A percentile compares a stretch with the other conserved stretches of the same genome.
phyloP scores from a whole-genome alignment of 2,888 invertebrate genomes.

The Tenodera sinensis region DNA sequence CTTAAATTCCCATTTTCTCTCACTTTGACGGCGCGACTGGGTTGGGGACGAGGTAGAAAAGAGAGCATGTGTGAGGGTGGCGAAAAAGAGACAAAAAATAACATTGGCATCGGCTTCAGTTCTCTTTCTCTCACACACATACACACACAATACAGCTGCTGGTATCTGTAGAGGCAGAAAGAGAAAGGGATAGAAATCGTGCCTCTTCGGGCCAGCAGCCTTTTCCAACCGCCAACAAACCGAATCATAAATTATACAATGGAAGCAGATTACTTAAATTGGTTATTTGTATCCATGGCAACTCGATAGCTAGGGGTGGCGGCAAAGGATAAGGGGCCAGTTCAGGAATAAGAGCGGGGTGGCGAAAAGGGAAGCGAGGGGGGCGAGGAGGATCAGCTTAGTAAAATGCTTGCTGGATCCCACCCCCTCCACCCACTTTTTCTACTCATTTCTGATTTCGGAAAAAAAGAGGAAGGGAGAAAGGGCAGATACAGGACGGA shows the following conservation, averaged over 20 bases:
- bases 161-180: not conserved
- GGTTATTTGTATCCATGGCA: conserved; percentile 31
- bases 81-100: conserved; percentile 16
- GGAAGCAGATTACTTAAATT: conserved; percentile 32
- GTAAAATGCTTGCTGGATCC: conserved; percentile 17
- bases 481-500: not conserved
- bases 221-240: conserved; percentile 19
- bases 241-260: conserved; percentile 33
- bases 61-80: not conserved
- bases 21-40: conserved; percentile 8
- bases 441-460: not conserved
- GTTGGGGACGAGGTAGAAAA: not conserved
- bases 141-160: not conserved
- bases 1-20: conserved; percentile 19
- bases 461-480: not conserved
- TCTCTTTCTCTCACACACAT: not conserved
- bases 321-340: conserved; percentile 27
- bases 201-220: not conserved
- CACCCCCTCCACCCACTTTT: not conserved
- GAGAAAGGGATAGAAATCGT: not conserved
- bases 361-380: not conserved
- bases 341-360: conserved; percentile 5
- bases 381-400: conserved; percentile 12
- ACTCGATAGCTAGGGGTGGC: conserved; percentile 27
- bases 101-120: conserved; percentile 16